A percentile compares a stretch with the other conserved stretches of the same genome.
Evolutionary conservation across 2,888 invertebrate species (phyloP).

Genomic region (Tachina fera): DNA sequence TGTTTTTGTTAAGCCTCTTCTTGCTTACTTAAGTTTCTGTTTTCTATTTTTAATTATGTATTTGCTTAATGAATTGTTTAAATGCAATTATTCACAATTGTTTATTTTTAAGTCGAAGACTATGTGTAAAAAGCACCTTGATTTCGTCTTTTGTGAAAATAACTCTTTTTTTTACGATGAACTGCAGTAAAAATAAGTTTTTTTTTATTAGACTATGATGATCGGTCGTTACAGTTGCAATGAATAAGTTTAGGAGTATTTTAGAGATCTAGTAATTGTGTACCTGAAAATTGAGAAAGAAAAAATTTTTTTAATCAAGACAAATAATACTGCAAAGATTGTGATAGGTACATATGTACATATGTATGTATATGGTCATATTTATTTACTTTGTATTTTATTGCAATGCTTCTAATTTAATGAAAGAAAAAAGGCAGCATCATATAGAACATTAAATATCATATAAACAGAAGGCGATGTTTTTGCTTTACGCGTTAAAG

Average conservation of each 20-base stretch:
- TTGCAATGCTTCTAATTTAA: background rate
- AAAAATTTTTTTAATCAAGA: constrained; percentile 26
- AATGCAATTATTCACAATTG: constrained; percentile 57
- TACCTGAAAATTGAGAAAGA: constrained; percentile 45
- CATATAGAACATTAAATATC: background rate
- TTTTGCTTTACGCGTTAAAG: background rate
- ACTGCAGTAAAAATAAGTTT: constrained; percentile 1
- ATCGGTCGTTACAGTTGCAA: constrained; percentile 32
- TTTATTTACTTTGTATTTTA: background rate
- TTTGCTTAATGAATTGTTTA: constrained; percentile 51
- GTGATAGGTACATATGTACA: background rate
- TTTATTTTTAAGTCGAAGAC: constrained; percentile 27
- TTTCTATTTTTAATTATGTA: constrained; percentile 6
- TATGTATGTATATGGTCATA: background rate
- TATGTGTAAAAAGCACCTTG: constrained; percentile 26
- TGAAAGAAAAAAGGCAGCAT: background rate
- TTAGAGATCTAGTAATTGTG: constrained; percentile 37
- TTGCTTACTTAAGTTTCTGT: background rate
- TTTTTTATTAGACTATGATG: constrained; percentile 3
- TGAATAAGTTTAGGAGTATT: constrained; percentile 43
- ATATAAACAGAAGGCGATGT: background rate
- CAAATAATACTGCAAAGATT: constrained; percentile 7
- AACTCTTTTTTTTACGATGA: background rate
- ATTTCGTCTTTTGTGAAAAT: constrained; percentile 9
- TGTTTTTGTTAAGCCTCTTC: constrained; percentile 6